These are phyloP conservation scores for Cephalopachus bancanus DNA, from an alignment of 2,797 vertebrate species.

Conservation along the genomic window DNA sequence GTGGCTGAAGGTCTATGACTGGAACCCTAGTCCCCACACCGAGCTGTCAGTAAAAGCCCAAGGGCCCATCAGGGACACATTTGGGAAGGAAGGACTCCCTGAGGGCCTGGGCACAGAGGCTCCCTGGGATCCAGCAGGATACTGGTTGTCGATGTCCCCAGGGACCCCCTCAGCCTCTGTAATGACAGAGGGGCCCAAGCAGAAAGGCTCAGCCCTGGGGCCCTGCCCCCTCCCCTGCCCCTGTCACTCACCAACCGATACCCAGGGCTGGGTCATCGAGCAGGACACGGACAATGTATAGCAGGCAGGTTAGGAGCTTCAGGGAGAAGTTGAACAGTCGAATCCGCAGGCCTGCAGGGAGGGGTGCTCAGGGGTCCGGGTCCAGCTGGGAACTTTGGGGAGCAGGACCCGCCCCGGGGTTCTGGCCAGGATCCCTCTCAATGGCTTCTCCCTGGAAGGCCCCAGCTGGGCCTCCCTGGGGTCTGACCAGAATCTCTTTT, in stretches of 20 bases:
- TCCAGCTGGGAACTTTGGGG: no score
- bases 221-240: fast-evolving
- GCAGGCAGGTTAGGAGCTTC: slow-evolving; percentile 97
- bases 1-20: fast-evolving
- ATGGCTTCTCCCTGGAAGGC: neutral
- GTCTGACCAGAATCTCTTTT: no score
- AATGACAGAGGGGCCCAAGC: neutral
- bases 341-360: slow-evolving; percentile 93
- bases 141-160: no score
- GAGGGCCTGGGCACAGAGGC: neutral
- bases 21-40: fast-evolving
- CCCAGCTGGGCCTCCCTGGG: neutral
- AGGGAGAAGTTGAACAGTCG: slow-evolving; percentile 98
- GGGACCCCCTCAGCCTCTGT: neutral
- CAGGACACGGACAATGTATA: slow-evolving; percentile 96
- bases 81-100: neutral
- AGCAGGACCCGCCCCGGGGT: no score
- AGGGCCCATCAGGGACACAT: neutral
- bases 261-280: slow-evolving; percentile 93
- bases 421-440: no score
- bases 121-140: no score
- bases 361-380: neutral
- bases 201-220: neutral
- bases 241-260: slow-evolving; percentile 89
- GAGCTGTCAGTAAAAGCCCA: neutral